Percentiles rank a stretch among this genome's conserved stretches.
These are phyloP conservation scores for Talpa occidentalis DNA, from an alignment of 2,113 vertebrate genomes.

Conservation along the genomic window DNA sequence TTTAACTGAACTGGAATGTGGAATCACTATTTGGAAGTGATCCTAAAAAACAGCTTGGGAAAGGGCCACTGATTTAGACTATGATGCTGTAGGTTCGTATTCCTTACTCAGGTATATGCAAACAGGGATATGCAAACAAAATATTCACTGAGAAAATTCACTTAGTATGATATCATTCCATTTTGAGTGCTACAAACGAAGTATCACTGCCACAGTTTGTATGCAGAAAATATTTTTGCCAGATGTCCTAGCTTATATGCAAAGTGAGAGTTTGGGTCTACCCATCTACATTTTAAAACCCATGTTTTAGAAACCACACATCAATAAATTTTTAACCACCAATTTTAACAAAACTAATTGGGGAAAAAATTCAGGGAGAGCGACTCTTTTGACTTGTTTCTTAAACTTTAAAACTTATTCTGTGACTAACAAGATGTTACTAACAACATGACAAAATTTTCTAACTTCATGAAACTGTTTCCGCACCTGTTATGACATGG, in stretches of 20 bases:
- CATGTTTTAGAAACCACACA: slow-evolving; percentile 21
- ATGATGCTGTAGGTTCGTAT: neutral
- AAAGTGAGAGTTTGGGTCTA: neutral
- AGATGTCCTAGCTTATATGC: neutral
- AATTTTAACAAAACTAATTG: slow-evolving; percentile 35
- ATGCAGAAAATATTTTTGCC: neutral
- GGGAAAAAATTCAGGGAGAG: neutral
- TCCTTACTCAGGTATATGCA: neutral
- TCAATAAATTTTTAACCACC: slow-evolving; percentile 16
- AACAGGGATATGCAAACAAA: slow-evolving; percentile 40
- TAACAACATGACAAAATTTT: neutral
- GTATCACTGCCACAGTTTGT: neutral
- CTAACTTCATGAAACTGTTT: slow-evolving; percentile 24
- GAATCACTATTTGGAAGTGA: slow-evolving; percentile 36
- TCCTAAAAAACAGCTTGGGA: neutral
- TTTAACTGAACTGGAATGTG: neutral
- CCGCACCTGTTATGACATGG: neutral
- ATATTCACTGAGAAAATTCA: neutral
- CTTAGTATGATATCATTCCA: slow-evolving; percentile 15
- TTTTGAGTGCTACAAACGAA: slow-evolving; percentile 18
- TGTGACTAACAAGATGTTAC: neutral
- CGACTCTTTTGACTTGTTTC: neutral
- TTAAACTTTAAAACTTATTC: neutral
- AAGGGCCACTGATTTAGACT: neutral
- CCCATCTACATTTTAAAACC: neutral